Base-by-base conservation (phyloP, 2,888 invertebrate species). In the Digitonthophagus gazella region DNA sequence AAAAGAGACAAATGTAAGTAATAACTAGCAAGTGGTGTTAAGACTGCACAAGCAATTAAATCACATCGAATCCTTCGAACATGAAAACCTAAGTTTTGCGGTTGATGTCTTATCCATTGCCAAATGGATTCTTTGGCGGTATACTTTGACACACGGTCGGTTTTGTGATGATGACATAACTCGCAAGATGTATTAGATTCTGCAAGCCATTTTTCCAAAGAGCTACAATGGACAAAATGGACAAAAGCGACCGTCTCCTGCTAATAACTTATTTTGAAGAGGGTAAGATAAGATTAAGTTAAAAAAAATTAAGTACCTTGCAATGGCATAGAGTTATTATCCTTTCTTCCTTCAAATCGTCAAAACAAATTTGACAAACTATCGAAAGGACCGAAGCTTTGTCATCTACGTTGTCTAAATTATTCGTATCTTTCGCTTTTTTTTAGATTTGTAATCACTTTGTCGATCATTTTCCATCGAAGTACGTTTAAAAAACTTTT, bases 161-260 rank as follows among this genome's bases (percentile, higher is more conserved):
- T 89, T n/a, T 84, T 80, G 76, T 91, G 93, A 63, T 88, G 87
- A 15, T 90, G 88, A 79, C 93, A 93, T 15, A 93, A 84, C 78
- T 93, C 93, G 78, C 93, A 93, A 28, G 84, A 84, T 5, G 88
- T 87, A 22, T 91, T 90, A 1, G 90, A 89, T 78, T 91, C 90
- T 1, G 91, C 90, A 55, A 93, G 83, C 93, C 93, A 93, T 66
- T 86, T 86, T 81, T 93, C 92, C 74, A 93, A 82, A 78, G 93
- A 93, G 69, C 87, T 86, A 1, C 90, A 86, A 80, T 92, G 92
- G 8, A 92, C n/a, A n/a, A n/a, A n/a, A n/a, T n/a, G n/a, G n/a
- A n/a, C 88, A 67, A 90, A 85, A 0, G 91, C 92, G 73, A 92
- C 89, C 1, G 91, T 89, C 0, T 92, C 93, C 86, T 86, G 77